Evolutionary conservation across 2,888 invertebrate genomes (phyloP), one percentile per base, ranked within the genome.

Genomic region (Gordius sp.): DNA sequence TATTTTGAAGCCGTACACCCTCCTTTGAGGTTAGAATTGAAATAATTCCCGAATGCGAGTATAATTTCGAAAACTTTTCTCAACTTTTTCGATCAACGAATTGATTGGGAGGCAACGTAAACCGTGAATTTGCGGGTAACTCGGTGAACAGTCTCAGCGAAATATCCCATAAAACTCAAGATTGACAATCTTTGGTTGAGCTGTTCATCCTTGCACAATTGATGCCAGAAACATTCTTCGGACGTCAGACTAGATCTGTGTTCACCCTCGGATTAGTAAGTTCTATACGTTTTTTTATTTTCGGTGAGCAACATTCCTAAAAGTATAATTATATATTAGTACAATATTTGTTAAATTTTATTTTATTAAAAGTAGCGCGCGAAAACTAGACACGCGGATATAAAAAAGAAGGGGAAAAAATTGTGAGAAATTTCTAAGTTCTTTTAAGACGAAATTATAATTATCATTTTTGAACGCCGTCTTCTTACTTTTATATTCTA

Each of bases 241-340:
- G 53, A 20, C 25, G 28, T 59, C 41, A 41, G 25, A 25, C 16
- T 56, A 57, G n/a, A 57, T 18, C n/a, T 57, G 4, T 18, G 26
- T 18, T 54, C 25, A 57, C 13, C 56, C 8, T 8, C 57, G 89
- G n/a, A 83, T 39, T 39, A 8, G 39, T 13, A 39, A 2, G 13
- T 41, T 59, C 58, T 60, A 68, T 68, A 63, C 64, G 2, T 13
- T 25, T 13, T 33, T 64, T 58, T 26, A 25, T 26, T 4, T 8
- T 82, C 85, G n/a, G 97, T 97, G 61, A 91, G 80, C 80, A 97
- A 87, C 62, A n/a, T n/a, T n/a, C n/a, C n/a, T n/a, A n/a, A n/a
- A n/a, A n/a, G n/a, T n/a, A n/a, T n/a, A n/a, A n/a, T n/a, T n/a
- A n/a, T n/a, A n/a, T n/a, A n/a, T n/a, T n/a, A n/a, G n/a, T n/a